These are phyloP conservation scores for Drosophila paucipuncta DNA, from an alignment of 2,888 invertebrate species.

Conservation along the genomic window DNA sequence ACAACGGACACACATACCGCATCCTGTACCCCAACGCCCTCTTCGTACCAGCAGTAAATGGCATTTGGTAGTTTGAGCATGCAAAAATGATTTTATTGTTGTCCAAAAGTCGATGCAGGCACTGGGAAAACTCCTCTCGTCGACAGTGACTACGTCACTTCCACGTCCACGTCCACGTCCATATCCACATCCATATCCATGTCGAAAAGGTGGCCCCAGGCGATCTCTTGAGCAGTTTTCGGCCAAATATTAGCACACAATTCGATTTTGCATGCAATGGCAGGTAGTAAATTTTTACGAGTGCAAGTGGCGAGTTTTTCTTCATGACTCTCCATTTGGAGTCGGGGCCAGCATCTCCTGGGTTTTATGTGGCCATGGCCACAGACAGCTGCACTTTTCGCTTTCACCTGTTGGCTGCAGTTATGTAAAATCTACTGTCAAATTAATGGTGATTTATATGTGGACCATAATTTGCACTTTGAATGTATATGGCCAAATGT, in stretches of 20 bases:
- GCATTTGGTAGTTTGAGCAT: constrained; percentile 61
- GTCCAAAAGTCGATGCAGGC: constrained; percentile 31
- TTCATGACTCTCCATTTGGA: constrained; percentile 41
- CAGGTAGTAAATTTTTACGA: constrained; percentile 73
- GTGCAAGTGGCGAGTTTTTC: constrained; percentile 74
- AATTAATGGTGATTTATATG: constrained; percentile 81
- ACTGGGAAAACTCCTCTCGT: constrained; percentile 32
- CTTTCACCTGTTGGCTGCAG: constrained; percentile 74
- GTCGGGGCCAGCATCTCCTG: constrained; percentile 21
- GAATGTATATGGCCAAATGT: constrained; percentile 37
- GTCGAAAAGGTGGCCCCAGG: constrained; percentile 36
- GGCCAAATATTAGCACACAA: constrained; percentile 81
- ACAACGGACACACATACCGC: not conserved
- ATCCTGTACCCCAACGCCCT: not conserved
- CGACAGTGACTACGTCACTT: constrained; percentile 66
- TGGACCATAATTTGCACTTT: constrained; percentile 67
- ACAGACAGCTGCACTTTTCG: constrained; percentile 74
- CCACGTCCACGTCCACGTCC: constrained; percentile 12
- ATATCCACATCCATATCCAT: constrained; percentile 5
- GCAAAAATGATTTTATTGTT: constrained; percentile 74
- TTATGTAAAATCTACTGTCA: constrained; percentile 78
- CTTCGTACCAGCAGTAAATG: not conserved
- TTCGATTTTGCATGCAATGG: constrained; percentile 79
- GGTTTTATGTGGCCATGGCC: constrained; percentile 54
- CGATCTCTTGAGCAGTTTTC: constrained; percentile 38